These are phyloP conservation scores for Rhincodon typus DNA, from an alignment of 2,797 vertebrate species.

Conservation along the genomic window DNA sequence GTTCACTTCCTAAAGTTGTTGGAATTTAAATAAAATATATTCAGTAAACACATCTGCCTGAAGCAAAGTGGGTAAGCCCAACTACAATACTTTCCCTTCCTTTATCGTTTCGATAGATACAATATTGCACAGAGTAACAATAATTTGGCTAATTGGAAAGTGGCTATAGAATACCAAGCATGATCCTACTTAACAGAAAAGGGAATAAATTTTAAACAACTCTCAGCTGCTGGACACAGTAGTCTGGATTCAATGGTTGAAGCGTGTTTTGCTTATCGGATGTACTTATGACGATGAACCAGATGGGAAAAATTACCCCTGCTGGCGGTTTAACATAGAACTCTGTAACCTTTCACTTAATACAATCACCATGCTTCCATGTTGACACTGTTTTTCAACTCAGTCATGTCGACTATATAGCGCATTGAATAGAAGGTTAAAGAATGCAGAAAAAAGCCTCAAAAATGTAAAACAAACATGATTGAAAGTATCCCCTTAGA, in stretches of 20 bases:
- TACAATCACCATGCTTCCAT: not conserved
- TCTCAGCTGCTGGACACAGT: constrained; percentile 23
- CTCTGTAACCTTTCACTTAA: constrained; percentile 30
- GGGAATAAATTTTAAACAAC: constrained; percentile 14
- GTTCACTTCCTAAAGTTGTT: not conserved
- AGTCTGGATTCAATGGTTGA: constrained; percentile 14
- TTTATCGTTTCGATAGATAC: not conserved
- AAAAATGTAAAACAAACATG: too few species aligned
- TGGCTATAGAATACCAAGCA: not conserved
- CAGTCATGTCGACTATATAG: not conserved
- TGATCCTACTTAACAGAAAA: not conserved
- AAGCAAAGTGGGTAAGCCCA: not conserved
- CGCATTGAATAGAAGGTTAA: not conserved
- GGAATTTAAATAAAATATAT: constrained; percentile 19
- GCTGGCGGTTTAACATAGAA: constrained; percentile 18
- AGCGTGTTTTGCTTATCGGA: not conserved
- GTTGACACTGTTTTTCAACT: constrained; percentile 8
- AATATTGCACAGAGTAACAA: not conserved
- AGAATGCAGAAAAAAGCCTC: not conserved
- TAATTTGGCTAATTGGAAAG: not conserved
- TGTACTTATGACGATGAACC: not conserved
- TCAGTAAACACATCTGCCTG: not conserved
- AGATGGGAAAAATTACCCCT: constrained; percentile 34
- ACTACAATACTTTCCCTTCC: not conserved
- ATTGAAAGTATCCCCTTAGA: not conserved